Base-by-base conservation (phyloP, 2,888 invertebrate genomes). In the Drosophila longiperda region DNA sequence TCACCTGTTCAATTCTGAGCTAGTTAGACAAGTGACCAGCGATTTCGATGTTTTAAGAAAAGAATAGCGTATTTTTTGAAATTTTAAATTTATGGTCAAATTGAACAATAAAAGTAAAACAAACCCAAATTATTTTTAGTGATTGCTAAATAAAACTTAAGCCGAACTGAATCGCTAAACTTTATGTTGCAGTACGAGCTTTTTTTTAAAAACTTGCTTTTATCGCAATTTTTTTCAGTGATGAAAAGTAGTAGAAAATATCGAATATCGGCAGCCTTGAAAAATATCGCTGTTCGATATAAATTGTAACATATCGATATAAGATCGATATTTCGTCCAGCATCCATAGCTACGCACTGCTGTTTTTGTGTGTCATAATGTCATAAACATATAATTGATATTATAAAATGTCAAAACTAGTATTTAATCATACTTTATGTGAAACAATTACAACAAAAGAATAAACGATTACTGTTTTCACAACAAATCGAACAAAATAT, bases 381-480 rank as follows among this genome's bases (percentile, higher is more conserved):
- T 61, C 34, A 54, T 62, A 69, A 69, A 75, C 52, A 75, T 48
- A 36, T 48, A 61, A 54, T 69, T 77, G 12, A 42, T 64, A 49
- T 60, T 33, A 58, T 49, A 68, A 72, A 74, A 71, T 78, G 78
- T 70, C 72, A 75, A 66, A 71, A 52, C 72, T 34, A 40, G 55
- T 54, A 72, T 50, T 76, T 53, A 33, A 45, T 29, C 7, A 65
- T 55, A 62, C 48, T n/a, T 34, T 55, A 62, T 53, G 64, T 80
- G 77, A 64, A 76, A 67, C 66, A 33, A 40, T 52, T n/a, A 59
- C 34, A 32, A 29, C 48, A 17, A 65, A 50, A 32, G 75, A 66
- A 59, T 38, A 52, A 20, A n/a, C 1, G 29, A 34, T 32, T 12
- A 33, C 11, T n/a, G 52, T 8, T 26, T 8, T 17, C 20, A 52